Evolutionary conservation across 2,113 vertebrate species (phyloP).

Genomic region (Pygoscelis adeliae): DNA sequence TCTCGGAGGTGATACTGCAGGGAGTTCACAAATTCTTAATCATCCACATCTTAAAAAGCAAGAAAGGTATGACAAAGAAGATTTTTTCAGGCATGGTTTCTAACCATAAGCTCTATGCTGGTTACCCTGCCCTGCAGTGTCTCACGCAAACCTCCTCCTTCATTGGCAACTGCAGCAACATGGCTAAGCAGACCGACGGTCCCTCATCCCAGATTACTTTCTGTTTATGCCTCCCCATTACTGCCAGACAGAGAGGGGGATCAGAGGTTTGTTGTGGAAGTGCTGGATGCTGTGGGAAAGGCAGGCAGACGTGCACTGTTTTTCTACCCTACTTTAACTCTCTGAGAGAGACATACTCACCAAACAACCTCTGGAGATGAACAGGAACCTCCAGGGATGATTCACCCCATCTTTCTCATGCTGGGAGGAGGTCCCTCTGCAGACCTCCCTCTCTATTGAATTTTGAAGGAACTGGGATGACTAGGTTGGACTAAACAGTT

Average conservation of each 20-base stretch:
- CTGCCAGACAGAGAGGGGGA: neutral
- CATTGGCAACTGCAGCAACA: neutral
- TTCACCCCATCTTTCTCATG: neutral
- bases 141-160: neutral
- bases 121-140: neutral
- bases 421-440: neutral
- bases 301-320: neutral
- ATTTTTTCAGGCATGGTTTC: neutral
- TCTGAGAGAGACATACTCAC: neutral
- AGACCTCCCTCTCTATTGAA: neutral
- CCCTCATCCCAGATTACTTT: neutral
- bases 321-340: neutral
- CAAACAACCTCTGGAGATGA: neutral
- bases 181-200: rapidly evolving
- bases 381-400: neutral
- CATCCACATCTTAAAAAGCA: neutral
- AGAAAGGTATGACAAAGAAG: neutral
- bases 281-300: neutral
- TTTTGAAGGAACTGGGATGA: neutral
- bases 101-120: neutral
- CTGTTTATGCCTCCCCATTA: neutral
- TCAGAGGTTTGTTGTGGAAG: neutral
- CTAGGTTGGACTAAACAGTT: neutral
- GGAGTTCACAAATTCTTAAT: neutral
- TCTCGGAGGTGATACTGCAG: neutral